Base-by-base conservation (phyloP, 2,113 vertebrate species). In the Pomatorhinus ruficollis region DNA sequence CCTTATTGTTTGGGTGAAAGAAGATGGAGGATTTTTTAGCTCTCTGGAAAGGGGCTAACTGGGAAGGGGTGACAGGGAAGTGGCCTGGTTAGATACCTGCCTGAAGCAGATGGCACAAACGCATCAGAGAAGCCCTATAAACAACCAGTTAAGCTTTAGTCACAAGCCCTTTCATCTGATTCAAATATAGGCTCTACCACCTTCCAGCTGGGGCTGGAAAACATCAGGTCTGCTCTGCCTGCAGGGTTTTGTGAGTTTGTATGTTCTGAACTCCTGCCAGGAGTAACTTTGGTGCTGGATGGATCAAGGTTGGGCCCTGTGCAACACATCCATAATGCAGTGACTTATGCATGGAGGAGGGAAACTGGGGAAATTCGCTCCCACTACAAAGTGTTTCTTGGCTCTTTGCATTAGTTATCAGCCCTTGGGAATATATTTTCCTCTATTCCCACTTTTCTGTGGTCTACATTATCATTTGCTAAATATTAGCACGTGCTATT, bases 391-490 rank as follows among this genome's bases (percentile, higher is more conserved):
- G 42, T 71, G 18, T 83, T 94, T 90, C 79, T 95, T 94, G 87
- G 88, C 93, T 86, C 75, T 92, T 83, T 90, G 42, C 49, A 68
- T 81, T 90, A 81, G 47, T 83, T 95, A 57, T 75, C 83, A 95
- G 68, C 83, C 76, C 52, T 83, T 44, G 95, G 95, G 95, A 96
- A 81, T 96, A 63, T 60, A 64, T 90, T 90, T 89, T 93, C 79
- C 40, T 92, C 56, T 80, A 39, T 54, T 42, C 5, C 2, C 39
- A 49, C 21, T 94, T 88, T 93, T 80, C 90, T 90, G 92, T 40
- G 85, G 90, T 90, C 69, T 95, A 68, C 56, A 70, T 78, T 96
- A 95, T 96, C 92, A 75, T 94, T 96, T 93, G 71, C 59, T 96
- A 90, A 93, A 94, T 94, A 86, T 75, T 83, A 96, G 88, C 11